Conservation (phyloP, 2,888 invertebrate species). For the Poecilus cupreus region DNA sequence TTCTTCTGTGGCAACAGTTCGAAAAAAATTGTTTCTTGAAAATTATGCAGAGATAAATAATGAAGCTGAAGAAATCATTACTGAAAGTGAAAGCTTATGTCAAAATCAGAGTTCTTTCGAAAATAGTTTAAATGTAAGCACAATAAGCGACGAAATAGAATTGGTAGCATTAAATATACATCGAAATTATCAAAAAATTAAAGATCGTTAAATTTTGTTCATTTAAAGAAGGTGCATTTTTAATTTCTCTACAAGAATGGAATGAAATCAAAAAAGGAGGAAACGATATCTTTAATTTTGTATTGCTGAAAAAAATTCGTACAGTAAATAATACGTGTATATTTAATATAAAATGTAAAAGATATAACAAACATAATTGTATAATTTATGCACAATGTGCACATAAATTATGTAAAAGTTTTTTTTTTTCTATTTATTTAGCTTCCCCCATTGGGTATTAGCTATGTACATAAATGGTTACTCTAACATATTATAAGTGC, state of each 20-base stretch:
- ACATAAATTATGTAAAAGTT: too few species aligned
- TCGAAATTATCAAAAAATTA: not conserved
- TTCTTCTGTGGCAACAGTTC: too few species aligned
- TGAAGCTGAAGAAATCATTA: too few species aligned
- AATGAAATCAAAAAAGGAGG: not conserved
- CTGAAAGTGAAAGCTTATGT: too few species aligned
- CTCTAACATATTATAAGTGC: too few species aligned
- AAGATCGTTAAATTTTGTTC: not conserved
- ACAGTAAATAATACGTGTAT: not conserved
- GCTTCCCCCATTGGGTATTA: too few species aligned
- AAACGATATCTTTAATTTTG: not conserved
- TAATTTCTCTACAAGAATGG: not conserved
- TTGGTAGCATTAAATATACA: not conserved
- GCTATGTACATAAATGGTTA: too few species aligned
- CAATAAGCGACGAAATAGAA: not conserved
- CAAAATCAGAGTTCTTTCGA: too few species aligned
- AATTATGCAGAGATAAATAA: too few species aligned
- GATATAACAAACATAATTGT: not conserved
- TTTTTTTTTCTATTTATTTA: too few species aligned
- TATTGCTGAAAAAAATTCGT: not conserved
- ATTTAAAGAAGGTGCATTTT: not conserved
- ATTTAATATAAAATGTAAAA: not conserved
- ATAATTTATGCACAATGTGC: slow-evolving; percentile 9
- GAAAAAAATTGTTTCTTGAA: too few species aligned
- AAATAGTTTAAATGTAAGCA: not conserved